Evolutionary conservation across 2,888 invertebrate species (phyloP).

Genomic region (Rhingia rostrata): DNA sequence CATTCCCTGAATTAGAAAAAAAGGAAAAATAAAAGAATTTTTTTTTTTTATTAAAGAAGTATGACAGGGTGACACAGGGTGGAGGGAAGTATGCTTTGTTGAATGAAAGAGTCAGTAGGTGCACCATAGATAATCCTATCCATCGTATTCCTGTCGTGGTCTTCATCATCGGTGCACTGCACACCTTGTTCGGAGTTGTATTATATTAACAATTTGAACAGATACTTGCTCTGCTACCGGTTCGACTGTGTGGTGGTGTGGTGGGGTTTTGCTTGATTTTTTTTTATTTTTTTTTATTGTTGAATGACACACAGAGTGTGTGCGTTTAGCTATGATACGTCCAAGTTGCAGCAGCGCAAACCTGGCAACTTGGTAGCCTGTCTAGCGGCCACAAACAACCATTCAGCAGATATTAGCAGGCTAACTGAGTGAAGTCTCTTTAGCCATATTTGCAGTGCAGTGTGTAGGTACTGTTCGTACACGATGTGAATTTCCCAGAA

Average conservation of each 20-base stretch:
- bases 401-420: conserved; percentile 23
- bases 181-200: conserved; percentile 66
- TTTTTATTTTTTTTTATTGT: conserved; percentile 12
- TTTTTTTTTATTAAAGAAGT: conserved; percentile 62
- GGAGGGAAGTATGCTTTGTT: conserved; percentile 49
- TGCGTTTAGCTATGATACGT: conserved; percentile 55
- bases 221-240: conserved; percentile 59
- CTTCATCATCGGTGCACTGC: conserved; percentile 40
- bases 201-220: conserved; percentile 71
- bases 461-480: conserved; percentile 7
- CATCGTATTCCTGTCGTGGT: conserved; percentile 41
- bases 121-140: conserved; percentile 30
- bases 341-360: conserved; percentile 15
- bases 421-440: conserved; percentile 51
- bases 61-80: neutral
- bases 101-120: conserved; percentile 67
- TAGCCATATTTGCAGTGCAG: conserved; percentile 56
- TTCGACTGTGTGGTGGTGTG: conserved; percentile 28
- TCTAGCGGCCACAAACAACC: conserved; percentile 36
- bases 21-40: conserved; percentile 22
- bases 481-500: conserved; percentile 65
- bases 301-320: conserved; percentile 58
- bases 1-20: conserved; percentile 39
- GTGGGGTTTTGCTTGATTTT: conserved; percentile 12
- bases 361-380: conserved; percentile 14